Base-by-base conservation (phyloP, 2,888 invertebrate species). In the Pogonocherus hispidulus region DNA sequence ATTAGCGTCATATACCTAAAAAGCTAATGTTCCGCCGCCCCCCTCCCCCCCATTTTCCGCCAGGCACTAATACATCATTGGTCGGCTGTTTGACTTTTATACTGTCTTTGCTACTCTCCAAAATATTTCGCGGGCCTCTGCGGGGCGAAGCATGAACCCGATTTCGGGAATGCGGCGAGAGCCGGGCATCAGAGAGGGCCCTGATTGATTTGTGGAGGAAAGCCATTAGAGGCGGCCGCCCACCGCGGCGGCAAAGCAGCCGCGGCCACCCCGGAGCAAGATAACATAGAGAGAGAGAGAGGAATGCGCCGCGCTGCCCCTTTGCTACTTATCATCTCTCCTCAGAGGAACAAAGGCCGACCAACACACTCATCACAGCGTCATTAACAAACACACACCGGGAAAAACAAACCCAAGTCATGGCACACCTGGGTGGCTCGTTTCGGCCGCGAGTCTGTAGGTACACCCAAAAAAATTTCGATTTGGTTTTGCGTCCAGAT, bases 311-410 rank as follows among this genome's bases (percentile, higher is more conserved):
- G 59, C 71, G 44, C 52, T 59, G 59, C 47, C 19, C 62, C 62
- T 27, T 65, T 37, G 27, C 27, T 74, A 71, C 75, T 76, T 75
- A 76, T 76, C 76, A 74, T 74, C 71, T 73, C 72, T 14, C 59
- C 18, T 41, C 16, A n/a, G 23, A 51, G 71, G 75, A 78, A 79
- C 77, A 79, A 78, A 79, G 79, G 63, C 70, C 60, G 72, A 72
- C 73, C 82, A 81, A 80, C 82, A 83, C 84, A 84, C 85, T 83
- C 85, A 84, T 84, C 84, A 83, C 83, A 79, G 81, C 82, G 84
- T 84, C 84, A 84, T 85, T 84, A 85, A 85, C 84, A 84, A 84
- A 84, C 84, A 84, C 82, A 41, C 41, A 41, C 14, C 14, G n/a
- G 84, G 84, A 84, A 84, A 84, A 84, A 84, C 84, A 84, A 84